Percentiles rank a stretch among this genome's conserved stretches.
phyloP scores from a whole-genome alignment of 2,888 invertebrate species.

The Limnephilus marmoratus region DNA sequence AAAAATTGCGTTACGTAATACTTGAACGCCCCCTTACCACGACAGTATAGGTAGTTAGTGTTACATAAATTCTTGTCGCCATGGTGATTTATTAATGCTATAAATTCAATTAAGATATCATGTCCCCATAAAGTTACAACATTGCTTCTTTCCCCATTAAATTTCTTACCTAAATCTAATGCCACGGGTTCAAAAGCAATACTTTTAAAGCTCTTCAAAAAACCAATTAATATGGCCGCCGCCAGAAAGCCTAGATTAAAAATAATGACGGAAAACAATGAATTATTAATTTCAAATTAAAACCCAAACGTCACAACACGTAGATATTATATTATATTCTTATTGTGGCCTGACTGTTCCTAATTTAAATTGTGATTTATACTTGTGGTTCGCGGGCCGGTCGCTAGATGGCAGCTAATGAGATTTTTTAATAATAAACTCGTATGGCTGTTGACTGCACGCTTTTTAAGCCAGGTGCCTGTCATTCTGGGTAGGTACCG shows the following conservation, averaged over 20 bases:
- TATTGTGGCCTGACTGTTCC: constrained; percentile 30
- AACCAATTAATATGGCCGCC: not conserved
- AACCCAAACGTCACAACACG: constrained; percentile 34
- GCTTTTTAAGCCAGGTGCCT: constrained; percentile 58
- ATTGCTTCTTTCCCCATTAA: not conserved
- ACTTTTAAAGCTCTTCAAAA: not conserved
- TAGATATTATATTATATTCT: not conserved
- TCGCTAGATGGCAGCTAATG: constrained; percentile 62
- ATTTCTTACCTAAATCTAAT: not conserved
- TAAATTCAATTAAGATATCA: not conserved
- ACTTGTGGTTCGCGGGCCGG: constrained; percentile 55
- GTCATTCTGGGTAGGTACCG: constrained; percentile 35
- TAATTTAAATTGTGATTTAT: constrained; percentile 64
- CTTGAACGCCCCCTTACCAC: too few species aligned
- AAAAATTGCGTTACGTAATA: too few species aligned
- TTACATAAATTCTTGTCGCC: too few species aligned
- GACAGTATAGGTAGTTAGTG: too few species aligned
- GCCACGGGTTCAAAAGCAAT: not conserved
- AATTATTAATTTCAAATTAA: constrained; percentile 37
- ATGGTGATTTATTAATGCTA: too few species aligned
- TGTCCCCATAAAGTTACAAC: not conserved
- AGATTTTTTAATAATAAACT: constrained; percentile 60
- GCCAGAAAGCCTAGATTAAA: not conserved
- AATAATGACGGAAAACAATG: constrained; percentile 32
- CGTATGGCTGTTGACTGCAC: constrained; percentile 52